Evolutionary conservation across 2,113 vertebrate genomes (phyloP), one percentile per base, ranked within the genome.

Genomic region (Stigmatopora argus): DNA sequence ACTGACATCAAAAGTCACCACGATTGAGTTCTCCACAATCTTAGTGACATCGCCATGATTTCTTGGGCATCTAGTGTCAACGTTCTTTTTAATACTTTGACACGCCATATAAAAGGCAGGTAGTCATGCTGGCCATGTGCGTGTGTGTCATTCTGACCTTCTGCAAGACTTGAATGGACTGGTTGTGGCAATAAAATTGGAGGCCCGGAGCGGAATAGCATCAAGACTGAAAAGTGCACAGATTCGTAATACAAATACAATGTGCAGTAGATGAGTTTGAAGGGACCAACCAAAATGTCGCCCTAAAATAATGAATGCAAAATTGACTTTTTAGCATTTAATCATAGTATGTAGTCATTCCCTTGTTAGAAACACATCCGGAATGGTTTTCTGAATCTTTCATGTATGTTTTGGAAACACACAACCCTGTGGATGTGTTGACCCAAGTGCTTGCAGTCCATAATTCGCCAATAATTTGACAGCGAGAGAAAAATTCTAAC

Each of bases 141-240:
- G 48, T 74, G 70, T 72, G 53, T 62, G 57, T 10, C 61, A 70
- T 48, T 82, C 65, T 69, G 78, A 73, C 78, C 77, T 79, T 78
- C 68, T 57, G 62, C 75, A 73, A 79, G 78, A 77, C 74, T 74
- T 89, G 74, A 90, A 87, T 88, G 79, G 83, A 66, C 46, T 73
- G 58, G 51, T 81, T 82, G 74, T 41, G 66, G 78, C 82, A 83
- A 80, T 73, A 71, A 81, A 70, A 81, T 74, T 70, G 75, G 85
- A 84, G 70, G 79, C 78, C 75, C 65, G 62, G 66, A 61, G 47
- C 68, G 77, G 80, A 75, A 78, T 81, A 75, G 78, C 78, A 80
- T 74, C 72, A 45, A 62, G 51, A 18, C 67, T 75, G 69, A 75
- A 53, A 81, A 76, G 53, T 56, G 66, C 71, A 31, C 26, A 76